Evolutionary conservation across 1,140 invertebrate species (phyloP), one percentile per base, ranked within the genome.

Genomic region (Drosophila willistoni): DNA sequence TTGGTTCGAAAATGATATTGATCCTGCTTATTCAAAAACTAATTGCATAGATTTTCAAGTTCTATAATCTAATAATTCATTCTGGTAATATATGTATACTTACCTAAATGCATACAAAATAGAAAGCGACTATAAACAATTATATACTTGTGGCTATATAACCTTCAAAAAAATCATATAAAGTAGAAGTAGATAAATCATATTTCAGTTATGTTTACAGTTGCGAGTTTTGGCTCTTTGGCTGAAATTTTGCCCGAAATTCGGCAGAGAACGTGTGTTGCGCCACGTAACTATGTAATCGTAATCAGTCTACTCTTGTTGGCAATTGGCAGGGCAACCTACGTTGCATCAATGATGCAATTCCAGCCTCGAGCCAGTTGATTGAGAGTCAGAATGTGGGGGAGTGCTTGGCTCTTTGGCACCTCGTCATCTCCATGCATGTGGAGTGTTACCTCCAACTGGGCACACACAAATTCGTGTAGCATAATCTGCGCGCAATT

Each of bases 301-400:
- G 44, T 47, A 47, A 47, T 57, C 55, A 10, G 33, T 10, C 55
- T 12, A 33, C 29, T 33, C 33, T 59, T 25, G 22, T 57, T 34
- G 29, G 55, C 55, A 36, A 57, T 57, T 57, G 55, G 56, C 33
- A 36, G 36, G 59, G 60, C 70, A 25, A 17, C 12, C 47, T 29
- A 57, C 14, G 55, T 34, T 34, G 55, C 55, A 57, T 57, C 56
- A 59, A 59, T 57, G 55, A 59, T 36, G 56, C 56, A 59, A 57
- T 36, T 57, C n/a, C 56, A 25, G 64, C 73, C 72, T 71, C 69
- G 59, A 68, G 39, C 42, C 39, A 44, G 65, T 62, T 68, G 71
- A 68, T 51, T 73, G 44, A 51, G 44, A 22, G 44, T 22, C 17
- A 7, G 44, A 17, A 7, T 22, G 41, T 29, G 14, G 65, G 60